These are phyloP conservation scores for Rhinolophus ferrumequinum DNA, from an alignment of 2,113 vertebrate species.

Conservation along the genomic window DNA sequence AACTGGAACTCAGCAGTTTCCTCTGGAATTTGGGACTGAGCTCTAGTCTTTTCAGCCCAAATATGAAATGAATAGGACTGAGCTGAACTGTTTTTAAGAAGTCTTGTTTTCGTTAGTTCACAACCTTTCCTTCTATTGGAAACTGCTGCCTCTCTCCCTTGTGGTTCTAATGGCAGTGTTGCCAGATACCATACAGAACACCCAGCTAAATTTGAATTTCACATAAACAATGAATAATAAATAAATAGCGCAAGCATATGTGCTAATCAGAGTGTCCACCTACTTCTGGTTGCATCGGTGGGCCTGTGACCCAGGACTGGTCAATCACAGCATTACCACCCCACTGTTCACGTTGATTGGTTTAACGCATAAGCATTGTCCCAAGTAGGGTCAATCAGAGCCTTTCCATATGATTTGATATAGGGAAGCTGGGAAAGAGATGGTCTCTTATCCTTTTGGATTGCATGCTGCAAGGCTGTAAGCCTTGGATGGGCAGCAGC, in stretches of 20 bases:
- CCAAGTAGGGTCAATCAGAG: not conserved
- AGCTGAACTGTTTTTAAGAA: not conserved
- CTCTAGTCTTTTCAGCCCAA: not conserved
- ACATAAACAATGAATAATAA: not conserved
- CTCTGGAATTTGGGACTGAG: not conserved
- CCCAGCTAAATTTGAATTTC: not conserved
- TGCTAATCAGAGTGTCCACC: not conserved
- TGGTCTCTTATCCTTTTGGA: not conserved
- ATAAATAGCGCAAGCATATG: not conserved
- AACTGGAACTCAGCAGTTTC: not conserved
- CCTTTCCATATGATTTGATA: not conserved
- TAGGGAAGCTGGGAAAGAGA: not conserved
- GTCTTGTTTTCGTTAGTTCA: not conserved
- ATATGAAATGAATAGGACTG: not conserved
- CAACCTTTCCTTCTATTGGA: not conserved
- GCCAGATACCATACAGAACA: not conserved
- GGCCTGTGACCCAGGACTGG: not conserved
- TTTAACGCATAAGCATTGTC: not conserved
- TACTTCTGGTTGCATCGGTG: not conserved
- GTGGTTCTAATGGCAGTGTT: not conserved
- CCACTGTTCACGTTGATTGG: not conserved
- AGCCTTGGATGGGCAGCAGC: too few relatives aligned
- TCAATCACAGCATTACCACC: not conserved
- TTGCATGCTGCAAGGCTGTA: too few relatives aligned
- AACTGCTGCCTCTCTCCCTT: not conserved